Evolutionary conservation across 2,888 invertebrate genomes (phyloP).

Genomic region (Periphyllus acericola): DNA sequence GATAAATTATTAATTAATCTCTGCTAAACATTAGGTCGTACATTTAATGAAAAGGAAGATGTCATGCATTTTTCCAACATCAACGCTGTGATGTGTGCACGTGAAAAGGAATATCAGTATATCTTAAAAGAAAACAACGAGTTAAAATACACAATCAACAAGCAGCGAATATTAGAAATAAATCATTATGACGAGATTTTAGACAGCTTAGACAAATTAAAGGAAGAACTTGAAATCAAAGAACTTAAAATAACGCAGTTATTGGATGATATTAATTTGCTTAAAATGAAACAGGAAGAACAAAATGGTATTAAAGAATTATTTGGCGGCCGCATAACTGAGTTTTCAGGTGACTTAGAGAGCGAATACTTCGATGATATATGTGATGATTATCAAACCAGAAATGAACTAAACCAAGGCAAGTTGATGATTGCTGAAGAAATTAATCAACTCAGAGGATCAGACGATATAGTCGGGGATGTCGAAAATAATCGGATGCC

Average conservation of each 20-base stretch:
- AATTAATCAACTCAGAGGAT: conserved; percentile 28
- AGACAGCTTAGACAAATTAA: background rate
- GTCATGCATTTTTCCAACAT: conserved; percentile 10
- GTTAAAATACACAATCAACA: background rate
- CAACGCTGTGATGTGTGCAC: background rate
- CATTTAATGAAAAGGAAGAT: background rate
- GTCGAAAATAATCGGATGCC: background rate
- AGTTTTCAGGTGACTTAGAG: background rate
- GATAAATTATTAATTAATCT: conserved; percentile 32
- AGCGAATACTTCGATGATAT: background rate
- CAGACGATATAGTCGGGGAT: background rate
- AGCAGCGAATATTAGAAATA: conserved; percentile 12
- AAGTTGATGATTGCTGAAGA: conserved; percentile 20
- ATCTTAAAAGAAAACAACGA: background rate
- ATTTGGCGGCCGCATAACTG: background rate
- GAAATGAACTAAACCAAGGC: conserved; percentile 17
- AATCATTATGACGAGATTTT: conserved; percentile 34
- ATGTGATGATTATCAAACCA: background rate
- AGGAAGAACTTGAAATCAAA: conserved; percentile 11
- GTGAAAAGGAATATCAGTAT: conserved; percentile 19
- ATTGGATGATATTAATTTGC: background rate
- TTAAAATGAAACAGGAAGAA: conserved; percentile 17
- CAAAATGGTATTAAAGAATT: conserved; percentile 11
- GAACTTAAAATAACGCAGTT: conserved; percentile 1
- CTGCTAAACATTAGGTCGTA: conserved; percentile 25